Evolutionary conservation across 2,113 vertebrate species (phyloP).

Genomic region (Peromyscus maniculatus): DNA sequence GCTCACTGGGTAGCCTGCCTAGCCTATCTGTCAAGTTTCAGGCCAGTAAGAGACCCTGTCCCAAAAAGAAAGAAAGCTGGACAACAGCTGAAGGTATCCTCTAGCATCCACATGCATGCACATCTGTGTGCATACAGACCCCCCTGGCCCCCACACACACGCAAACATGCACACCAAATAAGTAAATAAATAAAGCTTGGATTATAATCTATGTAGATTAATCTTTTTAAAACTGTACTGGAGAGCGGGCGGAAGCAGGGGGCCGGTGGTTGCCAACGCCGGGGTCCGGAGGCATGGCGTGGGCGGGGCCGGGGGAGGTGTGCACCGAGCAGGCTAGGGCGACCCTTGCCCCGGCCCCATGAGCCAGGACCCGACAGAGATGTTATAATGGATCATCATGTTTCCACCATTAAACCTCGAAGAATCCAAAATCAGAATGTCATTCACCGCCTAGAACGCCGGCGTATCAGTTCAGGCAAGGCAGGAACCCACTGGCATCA

Average conservation of each 20-base stretch:
- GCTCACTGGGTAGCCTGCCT: background rate
- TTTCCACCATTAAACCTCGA: slow-evolving; percentile 93
- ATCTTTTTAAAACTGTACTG: background rate
- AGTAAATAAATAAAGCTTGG: background rate
- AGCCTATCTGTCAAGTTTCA: background rate
- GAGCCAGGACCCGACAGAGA: slow-evolving; percentile 71
- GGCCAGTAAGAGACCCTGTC: background rate
- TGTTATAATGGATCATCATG: slow-evolving; percentile 92
- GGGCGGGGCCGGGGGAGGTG: slow-evolving; percentile 72
- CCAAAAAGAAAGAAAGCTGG: background rate
- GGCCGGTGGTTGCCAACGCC: background rate
- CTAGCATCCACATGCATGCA: background rate
- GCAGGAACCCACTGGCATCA: slow-evolving; percentile 98
- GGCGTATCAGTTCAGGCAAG: slow-evolving; percentile 94
- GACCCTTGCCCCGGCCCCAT: slow-evolving; percentile 51
- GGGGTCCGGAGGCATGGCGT: slow-evolving; percentile 69
- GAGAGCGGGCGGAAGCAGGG: slow-evolving; percentile 86
- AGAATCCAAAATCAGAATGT: slow-evolving; percentile 99
- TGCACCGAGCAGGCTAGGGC: background rate
- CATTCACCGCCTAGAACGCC: slow-evolving; percentile 95
- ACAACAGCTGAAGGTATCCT: background rate
- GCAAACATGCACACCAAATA: background rate
- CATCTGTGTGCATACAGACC: background rate
- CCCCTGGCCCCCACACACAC: background rate
- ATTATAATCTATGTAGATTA: background rate